Evolutionary conservation across 2,113 vertebrate genomes (phyloP).

Genomic region (Crotalus helleri): DNA sequence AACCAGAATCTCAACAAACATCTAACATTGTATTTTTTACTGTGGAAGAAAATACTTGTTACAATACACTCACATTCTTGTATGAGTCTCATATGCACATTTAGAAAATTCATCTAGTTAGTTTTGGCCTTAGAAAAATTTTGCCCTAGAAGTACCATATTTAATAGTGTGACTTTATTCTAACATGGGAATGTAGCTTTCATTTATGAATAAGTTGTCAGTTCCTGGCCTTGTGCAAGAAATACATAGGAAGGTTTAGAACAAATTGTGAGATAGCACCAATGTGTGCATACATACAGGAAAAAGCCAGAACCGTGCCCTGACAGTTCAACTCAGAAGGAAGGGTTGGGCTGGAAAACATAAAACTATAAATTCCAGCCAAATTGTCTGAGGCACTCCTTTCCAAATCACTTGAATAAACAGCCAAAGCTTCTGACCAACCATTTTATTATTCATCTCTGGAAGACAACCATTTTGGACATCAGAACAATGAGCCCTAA

Average conservation of each 20-base stretch:
- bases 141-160: constrained; percentile 31
- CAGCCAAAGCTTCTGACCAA: constrained; percentile 67
- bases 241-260: constrained; percentile 54
- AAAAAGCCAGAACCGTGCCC: constrained; percentile 86
- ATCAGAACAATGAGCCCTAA: constrained; percentile 7
- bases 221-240: constrained; percentile 42
- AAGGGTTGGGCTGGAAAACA: constrained; percentile 87
- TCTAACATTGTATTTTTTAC: not conserved
- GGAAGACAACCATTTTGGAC: constrained; percentile 23
- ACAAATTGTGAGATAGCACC: constrained; percentile 68
- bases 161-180: not conserved
- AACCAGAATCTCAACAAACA: not conserved
- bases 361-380: constrained; percentile 77
- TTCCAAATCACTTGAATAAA: constrained; percentile 78
- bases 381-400: constrained; percentile 85
- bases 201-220: constrained; percentile 52
- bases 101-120: not conserved
- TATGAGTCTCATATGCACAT: not conserved
- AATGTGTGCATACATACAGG: constrained; percentile 59
- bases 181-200: not conserved
- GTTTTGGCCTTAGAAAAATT: constrained; percentile 3
- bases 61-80: not conserved
- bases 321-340: constrained; percentile 84
- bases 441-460: constrained; percentile 61
- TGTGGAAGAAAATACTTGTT: not conserved